Evolutionary conservation across 1,140 invertebrate species (phyloP), one percentile per base, ranked within the genome.

Genomic region (Mamestra configurata): DNA sequence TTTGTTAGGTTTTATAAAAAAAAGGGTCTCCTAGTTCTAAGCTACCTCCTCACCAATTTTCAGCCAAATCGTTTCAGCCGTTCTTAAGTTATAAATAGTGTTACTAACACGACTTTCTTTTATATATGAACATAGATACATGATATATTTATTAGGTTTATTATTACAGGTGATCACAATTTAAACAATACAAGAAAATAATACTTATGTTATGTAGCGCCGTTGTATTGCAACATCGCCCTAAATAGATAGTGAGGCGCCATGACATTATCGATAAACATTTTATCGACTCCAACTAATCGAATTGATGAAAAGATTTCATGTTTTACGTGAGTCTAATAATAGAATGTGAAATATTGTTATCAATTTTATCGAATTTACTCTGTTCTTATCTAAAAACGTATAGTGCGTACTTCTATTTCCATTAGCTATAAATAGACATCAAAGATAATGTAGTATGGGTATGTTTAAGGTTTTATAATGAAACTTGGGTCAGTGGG

Each of bases 301-400:
- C 59, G 35, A 61, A 61, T 66, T 43, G 61, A 66, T 66, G 35
- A 68, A 68, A 68, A 68, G 37, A 68, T 68, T 68, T 68, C 37
- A 15, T 68, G 64, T 68, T 64, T n/a, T 27, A 43, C 40, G 64
- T 15, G 40, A 27, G 6, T 7, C 59, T 68, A 43, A 46, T 68
- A 68, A 68, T 68, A 68, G 64, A 46, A 68, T 46, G 18, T 66
- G 59, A 40, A 64, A 43, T 37, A 43, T 43, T 43, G 18, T 68
- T 68, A 68, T 68, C 64, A 46, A 61, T 22, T 68, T 68, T 68
- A 68, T 68, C 64, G 40, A 68, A 68, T 68, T 64, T 68, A 68
- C 64, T 68, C 37, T 1, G 64, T 46, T 68, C 64, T 68, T 24
- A 68, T 68, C 64, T 68, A 46, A 68, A 68, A 22, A 46, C 22